A percentile compares a stretch with the other conserved stretches of the same genome.
Evolutionary conservation across 23 tunicate genomes (phyloP).

Genomic region (Halocynthia roretzi): DNA sequence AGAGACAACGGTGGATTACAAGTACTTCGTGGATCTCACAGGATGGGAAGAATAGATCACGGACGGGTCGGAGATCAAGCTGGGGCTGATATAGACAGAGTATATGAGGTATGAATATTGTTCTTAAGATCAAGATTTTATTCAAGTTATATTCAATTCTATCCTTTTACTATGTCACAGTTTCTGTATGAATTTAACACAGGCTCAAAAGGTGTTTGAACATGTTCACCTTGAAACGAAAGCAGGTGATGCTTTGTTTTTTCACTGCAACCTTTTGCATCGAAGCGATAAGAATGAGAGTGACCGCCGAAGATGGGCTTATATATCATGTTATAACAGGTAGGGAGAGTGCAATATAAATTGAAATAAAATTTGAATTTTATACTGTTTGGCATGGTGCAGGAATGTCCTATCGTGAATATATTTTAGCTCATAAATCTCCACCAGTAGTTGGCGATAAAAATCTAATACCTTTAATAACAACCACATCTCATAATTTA

Average conservation of each 20-base stretch:
- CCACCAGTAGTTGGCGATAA: background rate
- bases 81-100: slow-evolving; percentile 74
- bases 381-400: background rate
- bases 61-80: slow-evolving; percentile 77
- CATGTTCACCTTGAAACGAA: slow-evolving; percentile 37
- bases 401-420: background rate
- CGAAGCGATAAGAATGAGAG: slow-evolving; percentile 67
- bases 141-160: no score
- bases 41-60: slow-evolving; percentile 86
- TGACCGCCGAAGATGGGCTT: slow-evolving; percentile 55
- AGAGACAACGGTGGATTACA: slow-evolving; percentile 71
- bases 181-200: background rate
- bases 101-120: slow-evolving; percentile 30
- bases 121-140: background rate
- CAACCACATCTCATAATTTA: no score
- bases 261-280: slow-evolving; percentile 84
- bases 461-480: no score
- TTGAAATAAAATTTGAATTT: background rate
- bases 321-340: slow-evolving; percentile 67
- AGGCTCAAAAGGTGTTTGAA: slow-evolving; percentile 64
- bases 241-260: slow-evolving; percentile 72
- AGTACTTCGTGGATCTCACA: slow-evolving; percentile 57
- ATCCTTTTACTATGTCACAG: no score
- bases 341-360: background rate
- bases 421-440: no score